Base-by-base conservation (phyloP, 2,113 vertebrate genomes). In the Taxidea taxus region DNA sequence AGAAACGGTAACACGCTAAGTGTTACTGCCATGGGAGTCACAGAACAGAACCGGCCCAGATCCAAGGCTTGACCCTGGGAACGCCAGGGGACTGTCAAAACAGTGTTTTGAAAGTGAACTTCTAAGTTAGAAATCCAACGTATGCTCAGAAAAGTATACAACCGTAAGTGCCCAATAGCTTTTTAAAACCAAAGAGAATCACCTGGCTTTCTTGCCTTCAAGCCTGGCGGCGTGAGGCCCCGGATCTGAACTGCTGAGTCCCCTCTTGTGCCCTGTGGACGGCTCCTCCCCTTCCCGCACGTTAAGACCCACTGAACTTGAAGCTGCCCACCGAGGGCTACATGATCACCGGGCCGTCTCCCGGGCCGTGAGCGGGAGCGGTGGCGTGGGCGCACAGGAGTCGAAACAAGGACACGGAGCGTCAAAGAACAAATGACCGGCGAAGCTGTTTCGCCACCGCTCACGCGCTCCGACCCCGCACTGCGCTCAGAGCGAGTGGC, bases 291-390 rank as follows among this genome's bases (percentile, higher is more conserved):
- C 21, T 42, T 16, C 9, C 12, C 37, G 25, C 23, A 27, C 0
- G 39, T 6, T 18, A 34, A 34, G 31, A 23, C 51, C 37, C 44
- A 1, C 10, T 74, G 64, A 37, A 21, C 47, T 12, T 9, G 49
- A 68, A 18, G 58, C 68, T 20, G 37, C 8, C 49, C 60, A 54
- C 44, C 14, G 37, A 83, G 3, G 60, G 20, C 49, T 70, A 58
- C 74, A 0, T 14, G 16, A 2, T 0, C 31, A 49, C 1, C 2
- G 5, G 1, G 2, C 31, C 18, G 4, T 25, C 3, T 7, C 54
- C 37, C 23, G 68, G 21, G 31, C 70, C 44, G 18, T 7, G 54
- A 37, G 74, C 49, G 60, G 44, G 31, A 66, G 39, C 7, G 51
- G 39, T 42, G 51, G 4, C 51, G 42, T 3, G 15, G 47, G 90